Percentiles rank a stretch among this genome's conserved stretches.
phyloP scores from a whole-genome alignment of 1,140 invertebrate species.

The Cherax destructor region DNA sequence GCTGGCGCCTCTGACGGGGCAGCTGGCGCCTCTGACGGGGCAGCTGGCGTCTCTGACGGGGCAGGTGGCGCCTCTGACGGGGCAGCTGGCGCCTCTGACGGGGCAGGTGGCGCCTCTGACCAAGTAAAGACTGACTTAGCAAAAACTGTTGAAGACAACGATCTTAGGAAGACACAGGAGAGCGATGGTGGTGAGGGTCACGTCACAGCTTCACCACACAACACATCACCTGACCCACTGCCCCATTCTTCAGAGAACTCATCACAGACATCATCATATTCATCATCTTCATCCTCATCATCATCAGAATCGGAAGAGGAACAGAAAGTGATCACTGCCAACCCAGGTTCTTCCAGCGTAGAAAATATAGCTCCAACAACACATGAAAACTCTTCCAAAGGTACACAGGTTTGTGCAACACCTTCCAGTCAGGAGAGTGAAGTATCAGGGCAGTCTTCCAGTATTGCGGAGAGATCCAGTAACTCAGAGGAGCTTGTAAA shows the following conservation, averaged over 20 bases:
- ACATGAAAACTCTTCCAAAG: background rate
- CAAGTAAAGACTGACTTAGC: background rate
- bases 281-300: constrained; percentile 32
- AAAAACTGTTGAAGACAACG: background rate
- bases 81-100: background rate
- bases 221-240: background rate
- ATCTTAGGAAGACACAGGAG: background rate
- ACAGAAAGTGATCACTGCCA: constrained; percentile 51
- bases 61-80: too few relatives aligned
- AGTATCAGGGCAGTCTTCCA: constrained; percentile 35
- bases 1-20: too few relatives aligned
- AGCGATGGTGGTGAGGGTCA: background rate
- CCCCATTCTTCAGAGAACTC: background rate
- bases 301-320: constrained; percentile 7
- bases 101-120: too few relatives aligned
- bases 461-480: constrained; percentile 10
- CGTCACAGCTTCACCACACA: background rate
- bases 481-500: background rate
- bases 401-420: background rate
- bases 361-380: constrained; percentile 28
- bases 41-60: too few relatives aligned
- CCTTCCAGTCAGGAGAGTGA: background rate
- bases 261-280: constrained; percentile 12
- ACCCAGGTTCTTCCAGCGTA: constrained; percentile 56
- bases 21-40: too few relatives aligned